Conservation (phyloP, 2,113 vertebrate species). For the Hippocampus guttulatus region DNA sequence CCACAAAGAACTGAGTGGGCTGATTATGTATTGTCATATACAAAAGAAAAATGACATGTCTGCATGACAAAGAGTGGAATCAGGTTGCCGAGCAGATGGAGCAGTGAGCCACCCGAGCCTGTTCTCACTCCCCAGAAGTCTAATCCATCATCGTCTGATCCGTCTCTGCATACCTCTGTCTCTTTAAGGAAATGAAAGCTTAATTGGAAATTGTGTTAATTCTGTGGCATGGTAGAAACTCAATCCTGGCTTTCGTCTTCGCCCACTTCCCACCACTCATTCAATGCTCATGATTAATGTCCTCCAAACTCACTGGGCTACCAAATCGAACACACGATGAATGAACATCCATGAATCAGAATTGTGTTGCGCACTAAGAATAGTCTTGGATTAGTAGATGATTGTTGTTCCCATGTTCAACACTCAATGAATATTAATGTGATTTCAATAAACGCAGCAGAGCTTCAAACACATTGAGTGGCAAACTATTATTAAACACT, state of each 20-base stretch:
- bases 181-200: slow-evolving; percentile 50
- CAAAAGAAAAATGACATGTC: neutral
- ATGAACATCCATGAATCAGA: slow-evolving; percentile 10
- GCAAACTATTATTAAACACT: neutral
- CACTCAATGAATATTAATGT: slow-evolving; percentile 21
- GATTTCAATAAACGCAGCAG: neutral
- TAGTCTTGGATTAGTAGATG: slow-evolving; percentile 10
- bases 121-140: slow-evolving; percentile 26
- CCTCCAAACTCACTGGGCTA: slow-evolving; percentile 13
- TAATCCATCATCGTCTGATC: slow-evolving; percentile 50
- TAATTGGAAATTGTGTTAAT: slow-evolving; percentile 57
- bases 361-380: slow-evolving; percentile 15
- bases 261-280: slow-evolving; percentile 32
- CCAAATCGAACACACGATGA: slow-evolving; percentile 14
- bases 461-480: slow-evolving; percentile 12
- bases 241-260: slow-evolving; percentile 28
- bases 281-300: slow-evolving; percentile 30
- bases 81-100: slow-evolving; percentile 33
- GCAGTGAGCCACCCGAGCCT: slow-evolving; percentile 21
- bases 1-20: neutral
- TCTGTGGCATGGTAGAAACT: slow-evolving; percentile 47
- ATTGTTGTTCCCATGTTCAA: slow-evolving; percentile 6
- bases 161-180: slow-evolving; percentile 23
- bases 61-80: slow-evolving; percentile 9
- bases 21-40: neutral